Conservation (phyloP, 2,797 vertebrate genomes). For the Halcyon leucocephala region DNA sequence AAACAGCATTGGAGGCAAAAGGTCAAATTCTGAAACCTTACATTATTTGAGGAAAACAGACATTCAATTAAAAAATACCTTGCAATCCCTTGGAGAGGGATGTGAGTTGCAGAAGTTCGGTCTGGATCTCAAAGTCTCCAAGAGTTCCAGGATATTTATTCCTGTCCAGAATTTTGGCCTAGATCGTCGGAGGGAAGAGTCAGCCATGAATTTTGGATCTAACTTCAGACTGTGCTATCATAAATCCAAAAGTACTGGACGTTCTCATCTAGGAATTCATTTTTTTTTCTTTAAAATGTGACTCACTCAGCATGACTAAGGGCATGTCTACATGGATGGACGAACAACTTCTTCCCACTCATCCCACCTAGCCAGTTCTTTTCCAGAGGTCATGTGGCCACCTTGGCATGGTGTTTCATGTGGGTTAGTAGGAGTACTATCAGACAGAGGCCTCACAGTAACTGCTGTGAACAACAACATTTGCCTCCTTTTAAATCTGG, state of each 20-base stretch:
- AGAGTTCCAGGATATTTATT: slow-evolving; percentile 53
- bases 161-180: slow-evolving; percentile 35
- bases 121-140: slow-evolving; percentile 27
- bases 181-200: background rate
- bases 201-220: slow-evolving; percentile 55
- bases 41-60: background rate
- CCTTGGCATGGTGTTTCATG: background rate
- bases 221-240: slow-evolving; percentile 40
- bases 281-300: slow-evolving; percentile 36
- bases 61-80: slow-evolving; percentile 41
- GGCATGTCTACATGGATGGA: slow-evolving; percentile 47
- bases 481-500: background rate
- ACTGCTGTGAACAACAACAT: background rate
- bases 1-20: background rate
- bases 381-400: background rate
- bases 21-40: background rate
- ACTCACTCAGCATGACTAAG: slow-evolving; percentile 63
- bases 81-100: background rate
- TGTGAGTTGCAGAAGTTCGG: background rate
- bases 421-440: background rate
- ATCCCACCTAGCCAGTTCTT: background rate
- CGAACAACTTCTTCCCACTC: background rate
- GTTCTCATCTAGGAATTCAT: slow-evolving; percentile 46
- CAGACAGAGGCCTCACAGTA: background rate
- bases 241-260: slow-evolving; percentile 61